These are phyloP conservation scores for Junonia oenone DNA, from an alignment of 2,888 invertebrate genomes.

Conservation along the genomic window DNA sequence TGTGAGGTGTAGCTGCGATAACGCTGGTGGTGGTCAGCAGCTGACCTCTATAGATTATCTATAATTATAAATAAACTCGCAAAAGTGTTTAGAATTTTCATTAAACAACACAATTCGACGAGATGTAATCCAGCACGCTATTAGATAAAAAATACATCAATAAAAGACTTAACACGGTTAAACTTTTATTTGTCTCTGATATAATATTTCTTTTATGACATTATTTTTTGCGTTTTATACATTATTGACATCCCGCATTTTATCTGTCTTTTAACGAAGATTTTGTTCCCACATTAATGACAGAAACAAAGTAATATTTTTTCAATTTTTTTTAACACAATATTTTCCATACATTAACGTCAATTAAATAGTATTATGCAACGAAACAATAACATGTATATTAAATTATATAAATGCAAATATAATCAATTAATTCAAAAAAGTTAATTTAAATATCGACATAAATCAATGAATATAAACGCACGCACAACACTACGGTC, in stretches of 20 bases:
- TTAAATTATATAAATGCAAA: neutral
- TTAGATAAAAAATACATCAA: neutral
- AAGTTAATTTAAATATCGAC: neutral
- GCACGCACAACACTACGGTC: neutral
- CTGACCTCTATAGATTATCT: constrained; percentile 52
- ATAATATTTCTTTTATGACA: too few species aligned
- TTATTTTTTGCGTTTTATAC: too few species aligned
- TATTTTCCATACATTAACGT: too few species aligned
- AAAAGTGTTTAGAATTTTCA: neutral
- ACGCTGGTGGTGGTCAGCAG: constrained; percentile 46
- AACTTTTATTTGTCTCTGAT: too few species aligned
- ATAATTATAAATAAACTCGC: constrained; percentile 21
- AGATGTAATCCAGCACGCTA: neutral
- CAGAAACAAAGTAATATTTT: too few species aligned
- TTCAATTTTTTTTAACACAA: too few species aligned
- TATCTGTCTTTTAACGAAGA: too few species aligned
- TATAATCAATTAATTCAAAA: neutral
- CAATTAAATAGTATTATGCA: neutral
- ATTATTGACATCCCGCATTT: too few species aligned
- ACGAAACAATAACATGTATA: neutral
- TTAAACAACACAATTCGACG: neutral
- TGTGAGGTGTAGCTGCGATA: constrained; percentile 50
- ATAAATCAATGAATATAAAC: neutral
- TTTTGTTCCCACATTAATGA: too few species aligned
- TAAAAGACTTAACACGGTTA: too few species aligned